phyloP scores from a whole-genome alignment of 2,113 vertebrate genomes.

The Paradoxurus hermaphroditus region DNA sequence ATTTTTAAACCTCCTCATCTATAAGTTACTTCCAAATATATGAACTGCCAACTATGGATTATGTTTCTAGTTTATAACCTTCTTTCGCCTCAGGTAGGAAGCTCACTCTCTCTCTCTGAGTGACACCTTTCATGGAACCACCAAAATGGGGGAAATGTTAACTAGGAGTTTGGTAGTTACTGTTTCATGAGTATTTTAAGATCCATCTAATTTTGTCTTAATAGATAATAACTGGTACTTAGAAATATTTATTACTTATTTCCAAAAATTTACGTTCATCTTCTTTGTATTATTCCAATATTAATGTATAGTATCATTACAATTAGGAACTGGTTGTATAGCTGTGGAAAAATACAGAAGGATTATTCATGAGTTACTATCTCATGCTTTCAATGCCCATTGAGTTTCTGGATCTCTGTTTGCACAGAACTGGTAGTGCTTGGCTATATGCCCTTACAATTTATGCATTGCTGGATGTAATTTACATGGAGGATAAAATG shows the following conservation, averaged over 20 bases:
- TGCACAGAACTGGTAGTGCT: background rate
- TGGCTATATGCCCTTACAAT: slow-evolving; percentile 24
- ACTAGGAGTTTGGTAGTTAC: background rate
- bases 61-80: background rate
- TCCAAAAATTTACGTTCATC: slow-evolving; percentile 49
- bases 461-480: slow-evolving; percentile 17
- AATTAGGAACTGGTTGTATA: background rate
- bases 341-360: background rate
- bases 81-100: background rate
- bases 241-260: background rate
- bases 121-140: background rate
- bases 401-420: background rate
- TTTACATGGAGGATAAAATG: slow-evolving; percentile 41
- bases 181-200: background rate
- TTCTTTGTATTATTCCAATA: background rate
- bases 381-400: background rate
- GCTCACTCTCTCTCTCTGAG: background rate
- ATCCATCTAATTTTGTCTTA: background rate
- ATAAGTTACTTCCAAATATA: background rate
- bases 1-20: background rate
- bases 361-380: background rate
- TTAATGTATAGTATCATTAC: slow-evolving; percentile 28
- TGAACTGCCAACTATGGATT: background rate
- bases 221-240: background rate
- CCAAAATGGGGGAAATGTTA: background rate